A percentile compares a stretch with the other conserved stretches of the same genome.
These are phyloP conservation scores for Teleopsis dalmanni DNA, from an alignment of 1,140 invertebrate species.

Conservation along the genomic window DNA sequence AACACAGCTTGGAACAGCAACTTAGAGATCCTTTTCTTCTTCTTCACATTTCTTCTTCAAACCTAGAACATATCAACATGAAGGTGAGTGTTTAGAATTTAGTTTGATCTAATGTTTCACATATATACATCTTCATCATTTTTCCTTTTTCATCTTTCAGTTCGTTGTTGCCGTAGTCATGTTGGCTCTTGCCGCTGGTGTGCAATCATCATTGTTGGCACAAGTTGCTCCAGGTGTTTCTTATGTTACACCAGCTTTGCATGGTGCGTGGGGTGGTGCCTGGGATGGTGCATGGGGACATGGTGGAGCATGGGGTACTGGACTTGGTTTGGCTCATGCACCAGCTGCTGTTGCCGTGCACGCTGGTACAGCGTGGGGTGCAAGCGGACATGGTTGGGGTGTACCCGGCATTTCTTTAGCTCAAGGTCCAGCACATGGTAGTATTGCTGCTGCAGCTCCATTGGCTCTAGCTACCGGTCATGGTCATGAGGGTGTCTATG, in stretches of 20 bases:
- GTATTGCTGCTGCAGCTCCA: slow-evolving; percentile 5
- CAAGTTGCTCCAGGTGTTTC: slow-evolving; percentile 32
- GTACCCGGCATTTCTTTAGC: slow-evolving; percentile 34
- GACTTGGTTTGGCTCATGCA: no score
- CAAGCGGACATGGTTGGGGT: slow-evolving; percentile 23
- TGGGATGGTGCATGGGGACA: slow-evolving; percentile 9
- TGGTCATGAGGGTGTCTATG: slow-evolving; percentile 42
- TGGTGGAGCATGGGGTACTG: neutral
- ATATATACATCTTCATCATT: neutral
- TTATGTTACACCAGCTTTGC: slow-evolving; percentile 31
- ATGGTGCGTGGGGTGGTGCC: slow-evolving; percentile 22
- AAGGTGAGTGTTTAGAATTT: slow-evolving; percentile 20
- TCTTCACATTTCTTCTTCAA: slow-evolving; percentile 18
- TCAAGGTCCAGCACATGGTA: slow-evolving; percentile 29
- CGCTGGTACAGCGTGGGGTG: slow-evolving; percentile 23
- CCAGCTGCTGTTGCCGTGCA: slow-evolving; percentile 33
- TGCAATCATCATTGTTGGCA: slow-evolving; percentile 30
- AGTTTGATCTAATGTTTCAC: neutral
- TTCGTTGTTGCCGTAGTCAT: slow-evolving; percentile 44
- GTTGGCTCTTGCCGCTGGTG: slow-evolving; percentile 41
- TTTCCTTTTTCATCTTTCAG: slow-evolving; percentile 18
- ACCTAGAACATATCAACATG: slow-evolving; percentile 32
- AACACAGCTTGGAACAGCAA: slow-evolving; percentile 17
- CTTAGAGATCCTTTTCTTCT: slow-evolving; percentile 29
- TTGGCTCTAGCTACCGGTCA: slow-evolving; percentile 21